Evolutionary conservation across 2,113 vertebrate species (phyloP), one percentile per base, ranked within the genome.

Genomic region (Pseudolaguvia tuberculata): DNA sequence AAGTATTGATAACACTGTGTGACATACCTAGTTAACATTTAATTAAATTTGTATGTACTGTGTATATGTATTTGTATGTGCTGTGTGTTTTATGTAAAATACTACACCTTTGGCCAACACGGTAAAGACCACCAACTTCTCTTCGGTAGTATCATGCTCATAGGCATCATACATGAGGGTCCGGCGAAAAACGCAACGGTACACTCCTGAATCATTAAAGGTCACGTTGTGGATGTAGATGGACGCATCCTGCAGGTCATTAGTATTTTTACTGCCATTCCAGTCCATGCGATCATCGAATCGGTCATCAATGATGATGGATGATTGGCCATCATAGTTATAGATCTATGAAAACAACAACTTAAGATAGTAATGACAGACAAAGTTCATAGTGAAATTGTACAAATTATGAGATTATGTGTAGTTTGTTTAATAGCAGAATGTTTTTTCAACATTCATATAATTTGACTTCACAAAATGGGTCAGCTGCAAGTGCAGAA

Each of bases 211-310:
- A 83, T 96, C 93, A 2, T 92, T 91, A 76, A 92, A 93, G 83
- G 91, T 92, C 83, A 96, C 92, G 0, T 95, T 95, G 50, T 87
- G 84, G 79, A 96, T 82, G 77, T 92, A 90, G 67, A 96, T 92
- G 75, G 94, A 94, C 0, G 89, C 90, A 20, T 96, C 94, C 79
- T 95, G 94, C 78, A 96, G 87, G 87, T 96, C 94, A 0, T 31
- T 78, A 53, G 90, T 92, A 50, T 86, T 84, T 55, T 88, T 92
- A 69, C 91, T 95, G 11, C 94, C 94, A 0, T 90, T 91, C 94
- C 94, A 96, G 35, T 88, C 83, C 52, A 96, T 56, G 0, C 92
- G 91, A 1, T 91, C 90, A 27, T 79, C 35, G 0, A 95, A 95
- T 0, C 86, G 81, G 0, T 90, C 87, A 0, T 87, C 78, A 1